Percentiles rank a stretch among this genome's conserved stretches.
Evolutionary conservation across 2,797 vertebrate genomes (phyloP).

Genomic region (Eurystomus glaucurus): DNA sequence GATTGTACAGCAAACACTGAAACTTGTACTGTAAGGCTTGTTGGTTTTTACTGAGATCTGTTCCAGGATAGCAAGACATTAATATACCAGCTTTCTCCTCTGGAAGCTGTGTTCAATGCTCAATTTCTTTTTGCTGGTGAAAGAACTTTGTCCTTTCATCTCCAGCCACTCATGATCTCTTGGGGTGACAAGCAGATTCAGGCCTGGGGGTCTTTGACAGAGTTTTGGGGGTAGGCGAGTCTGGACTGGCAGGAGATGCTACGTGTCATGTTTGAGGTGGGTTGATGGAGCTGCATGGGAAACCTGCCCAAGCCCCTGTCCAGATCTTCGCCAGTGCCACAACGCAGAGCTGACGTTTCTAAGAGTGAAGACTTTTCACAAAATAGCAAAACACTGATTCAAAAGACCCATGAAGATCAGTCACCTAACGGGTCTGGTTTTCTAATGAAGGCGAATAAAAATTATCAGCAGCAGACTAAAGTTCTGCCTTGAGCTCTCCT

Average conservation of each 20-base stretch:
- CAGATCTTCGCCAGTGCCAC: neutral
- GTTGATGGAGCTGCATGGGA: neutral
- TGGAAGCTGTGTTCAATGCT: constrained; percentile 32
- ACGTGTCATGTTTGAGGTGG: neutral
- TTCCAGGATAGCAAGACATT: constrained; percentile 53
- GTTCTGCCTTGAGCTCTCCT: neutral
- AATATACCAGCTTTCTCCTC: constrained; percentile 31
- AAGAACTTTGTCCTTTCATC: constrained; percentile 22
- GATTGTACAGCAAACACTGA: constrained; percentile 32
- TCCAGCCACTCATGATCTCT: neutral
- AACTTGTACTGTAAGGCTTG: constrained; percentile 43
- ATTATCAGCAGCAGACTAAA: neutral
- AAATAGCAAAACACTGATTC: neutral
- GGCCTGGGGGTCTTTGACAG: neutral
- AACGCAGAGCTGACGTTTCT: neutral
- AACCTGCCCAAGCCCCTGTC: neutral
- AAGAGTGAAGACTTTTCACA: neutral
- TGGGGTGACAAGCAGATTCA: neutral
- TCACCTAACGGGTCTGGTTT: neutral
- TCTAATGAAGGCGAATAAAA: neutral
- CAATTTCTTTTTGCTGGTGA: neutral
- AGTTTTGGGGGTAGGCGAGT: neutral
- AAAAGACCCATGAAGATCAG: neutral
- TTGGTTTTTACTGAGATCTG: constrained; percentile 57
- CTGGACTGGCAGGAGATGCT: constrained; percentile 1